These are phyloP conservation scores for Chalcis sispes DNA, from an alignment of 2,888 invertebrate genomes.

Conservation along the genomic window DNA sequence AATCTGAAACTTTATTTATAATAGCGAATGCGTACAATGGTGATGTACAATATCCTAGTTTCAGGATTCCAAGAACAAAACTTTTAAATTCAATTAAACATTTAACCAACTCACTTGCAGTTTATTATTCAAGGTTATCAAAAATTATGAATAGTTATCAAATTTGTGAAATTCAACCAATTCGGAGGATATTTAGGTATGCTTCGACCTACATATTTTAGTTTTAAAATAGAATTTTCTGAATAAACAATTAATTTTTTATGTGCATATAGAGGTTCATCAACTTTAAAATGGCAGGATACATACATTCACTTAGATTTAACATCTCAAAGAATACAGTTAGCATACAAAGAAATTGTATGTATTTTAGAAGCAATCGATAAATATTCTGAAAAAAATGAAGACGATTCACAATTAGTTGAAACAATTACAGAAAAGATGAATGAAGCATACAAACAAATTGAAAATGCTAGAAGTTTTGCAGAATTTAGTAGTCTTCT, in stretches of 20 bases:
- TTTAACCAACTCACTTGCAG: slow-evolving; percentile 59
- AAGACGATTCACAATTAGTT: slow-evolving; percentile 57
- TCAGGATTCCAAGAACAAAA: slow-evolving; percentile 60
- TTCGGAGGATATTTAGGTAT: slow-evolving; percentile 63
- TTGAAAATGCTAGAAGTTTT: slow-evolving; percentile 69
- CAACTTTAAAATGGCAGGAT: slow-evolving; percentile 69
- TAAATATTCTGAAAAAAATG: slow-evolving; percentile 54
- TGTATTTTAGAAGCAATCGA: slow-evolving; percentile 68
- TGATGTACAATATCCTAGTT: slow-evolving; percentile 55
- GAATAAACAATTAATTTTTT: slow-evolving; percentile 16
- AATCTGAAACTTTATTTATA: slow-evolving; percentile 70
- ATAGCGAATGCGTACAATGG: slow-evolving; percentile 66
- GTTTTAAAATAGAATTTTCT: slow-evolving; percentile 17
- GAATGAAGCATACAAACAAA: slow-evolving; percentile 66
- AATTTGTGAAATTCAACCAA: slow-evolving; percentile 59
- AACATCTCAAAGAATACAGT: slow-evolving; percentile 69
- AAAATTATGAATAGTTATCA: slow-evolving; percentile 63
- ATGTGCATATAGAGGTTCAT: slow-evolving; percentile 59
- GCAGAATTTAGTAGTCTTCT: slow-evolving; percentile 68
- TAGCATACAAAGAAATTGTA: slow-evolving; percentile 64
- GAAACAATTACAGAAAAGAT: slow-evolving; percentile 63
- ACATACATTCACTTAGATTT: slow-evolving; percentile 69
- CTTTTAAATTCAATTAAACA: slow-evolving; percentile 60
- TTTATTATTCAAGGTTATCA: slow-evolving; percentile 60
- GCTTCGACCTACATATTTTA: background rate